Evolutionary conservation across 2,888 invertebrate genomes (phyloP).

Genomic region (Sicus ferrugineus): DNA sequence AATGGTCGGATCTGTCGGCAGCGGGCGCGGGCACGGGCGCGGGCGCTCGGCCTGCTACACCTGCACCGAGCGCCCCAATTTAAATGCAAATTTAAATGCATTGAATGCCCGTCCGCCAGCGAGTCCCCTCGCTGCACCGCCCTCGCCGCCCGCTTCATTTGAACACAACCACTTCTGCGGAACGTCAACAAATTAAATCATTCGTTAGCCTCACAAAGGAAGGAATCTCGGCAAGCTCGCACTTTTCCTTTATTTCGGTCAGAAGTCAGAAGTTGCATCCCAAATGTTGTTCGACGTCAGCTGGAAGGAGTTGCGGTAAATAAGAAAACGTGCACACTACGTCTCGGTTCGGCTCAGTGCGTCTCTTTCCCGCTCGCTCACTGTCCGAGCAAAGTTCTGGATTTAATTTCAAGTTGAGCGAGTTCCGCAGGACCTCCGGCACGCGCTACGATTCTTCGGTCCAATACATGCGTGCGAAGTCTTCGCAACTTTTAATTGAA

Average conservation of each 20-base stretch:
- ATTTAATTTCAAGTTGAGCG: neutral
- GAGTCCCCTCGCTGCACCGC: no score
- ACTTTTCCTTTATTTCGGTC: constrained; percentile 35
- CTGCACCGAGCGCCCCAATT: constrained; percentile 12
- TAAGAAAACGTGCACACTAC: neutral
- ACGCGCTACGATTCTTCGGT: neutral
- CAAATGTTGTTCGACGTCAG: neutral
- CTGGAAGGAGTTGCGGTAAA: neutral
- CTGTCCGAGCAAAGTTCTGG: neutral
- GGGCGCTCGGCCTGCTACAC: constrained; percentile 7
- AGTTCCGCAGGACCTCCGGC: neutral
- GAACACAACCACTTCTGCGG: constrained; percentile 37
- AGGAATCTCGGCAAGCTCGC: constrained; percentile 42
- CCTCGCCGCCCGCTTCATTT: no score
- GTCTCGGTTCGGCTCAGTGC: neutral
- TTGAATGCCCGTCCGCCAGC: neutral
- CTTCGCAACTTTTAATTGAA: constrained; percentile 12
- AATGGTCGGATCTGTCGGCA: no score
- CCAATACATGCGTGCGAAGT: neutral
- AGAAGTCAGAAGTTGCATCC: neutral
- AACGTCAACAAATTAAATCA: constrained; percentile 52
- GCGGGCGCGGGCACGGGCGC: neutral
- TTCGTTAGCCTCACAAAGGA: constrained; percentile 54
- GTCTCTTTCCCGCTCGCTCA: neutral
- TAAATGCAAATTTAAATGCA: constrained; percentile 11